Evolutionary conservation across 2,113 vertebrate species (phyloP).

Genomic region (Salvelinus alpinus): DNA sequence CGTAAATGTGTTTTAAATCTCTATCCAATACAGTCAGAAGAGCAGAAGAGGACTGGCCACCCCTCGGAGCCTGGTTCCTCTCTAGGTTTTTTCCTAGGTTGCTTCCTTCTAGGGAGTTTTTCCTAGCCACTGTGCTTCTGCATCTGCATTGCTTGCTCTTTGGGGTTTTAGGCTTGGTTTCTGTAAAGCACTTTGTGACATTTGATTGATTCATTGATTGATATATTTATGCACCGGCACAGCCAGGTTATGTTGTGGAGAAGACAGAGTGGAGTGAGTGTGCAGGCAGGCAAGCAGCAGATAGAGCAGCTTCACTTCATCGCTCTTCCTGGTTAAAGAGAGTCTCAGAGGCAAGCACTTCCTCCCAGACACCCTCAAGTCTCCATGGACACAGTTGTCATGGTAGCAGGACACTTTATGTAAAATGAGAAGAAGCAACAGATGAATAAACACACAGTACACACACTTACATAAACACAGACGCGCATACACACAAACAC

Average conservation of each 20-base stretch:
- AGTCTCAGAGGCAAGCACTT: conserved; percentile 23
- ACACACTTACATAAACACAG: not conserved
- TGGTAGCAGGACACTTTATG: conserved; percentile 60
- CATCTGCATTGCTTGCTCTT: no score
- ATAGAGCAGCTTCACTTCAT: not conserved
- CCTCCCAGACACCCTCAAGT: conserved; percentile 51
- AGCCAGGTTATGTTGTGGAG: not conserved
- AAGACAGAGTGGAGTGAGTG: not conserved
- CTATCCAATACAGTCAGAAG: no score
- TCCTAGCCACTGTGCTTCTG: no score
- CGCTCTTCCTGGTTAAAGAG: not conserved
- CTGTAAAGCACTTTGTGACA: no score
- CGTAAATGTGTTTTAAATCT: no score
- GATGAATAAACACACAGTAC: conserved; percentile 40
- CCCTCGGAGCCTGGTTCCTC: no score
- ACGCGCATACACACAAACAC: not conserved
- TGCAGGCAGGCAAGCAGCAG: not conserved
- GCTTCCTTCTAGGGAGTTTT: no score
- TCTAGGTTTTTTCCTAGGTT: no score
- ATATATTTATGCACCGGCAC: not conserved
- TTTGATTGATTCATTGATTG: no score
- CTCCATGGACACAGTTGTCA: conserved; percentile 72
- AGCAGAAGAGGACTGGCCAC: no score
- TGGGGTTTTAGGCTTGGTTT: no score
- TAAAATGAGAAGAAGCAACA: conserved; percentile 43